Conservation (phyloP, 2,797 vertebrate species). For the Oreortyx pictus region DNA sequence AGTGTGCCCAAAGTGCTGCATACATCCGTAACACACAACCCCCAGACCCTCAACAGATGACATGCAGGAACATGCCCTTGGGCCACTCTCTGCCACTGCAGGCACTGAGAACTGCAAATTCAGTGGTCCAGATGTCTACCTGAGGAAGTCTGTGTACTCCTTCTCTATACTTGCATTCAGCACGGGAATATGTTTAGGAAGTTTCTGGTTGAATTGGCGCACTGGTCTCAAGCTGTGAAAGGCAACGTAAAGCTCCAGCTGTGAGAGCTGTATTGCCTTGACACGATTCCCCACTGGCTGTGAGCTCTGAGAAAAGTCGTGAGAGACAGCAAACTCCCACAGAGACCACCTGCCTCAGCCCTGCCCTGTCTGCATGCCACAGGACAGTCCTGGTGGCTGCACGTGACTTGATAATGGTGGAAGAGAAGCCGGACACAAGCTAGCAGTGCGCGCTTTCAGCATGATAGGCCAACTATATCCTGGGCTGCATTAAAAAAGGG, state of each 20-base stretch:
- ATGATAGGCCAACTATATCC: no score
- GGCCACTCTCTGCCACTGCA: not conserved
- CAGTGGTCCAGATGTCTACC: accelerated
- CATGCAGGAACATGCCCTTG: not conserved
- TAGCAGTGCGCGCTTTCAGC: no score
- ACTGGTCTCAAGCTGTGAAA: not conserved
- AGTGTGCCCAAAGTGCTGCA: no score
- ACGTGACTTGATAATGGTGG: not conserved
- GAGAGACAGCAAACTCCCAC: not conserved
- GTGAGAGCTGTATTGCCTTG: not conserved
- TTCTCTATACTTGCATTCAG: not conserved
- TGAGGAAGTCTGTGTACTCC: accelerated
- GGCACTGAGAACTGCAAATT: not conserved
- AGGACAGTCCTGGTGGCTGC: not conserved
- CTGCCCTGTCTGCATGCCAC: not conserved
- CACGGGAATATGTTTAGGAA: not conserved
- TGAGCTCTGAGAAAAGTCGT: not conserved
- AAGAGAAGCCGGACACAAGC: no score
- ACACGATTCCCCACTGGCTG: not conserved
- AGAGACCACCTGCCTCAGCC: not conserved
- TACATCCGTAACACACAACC: accelerated
- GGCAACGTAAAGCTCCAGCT: no score
- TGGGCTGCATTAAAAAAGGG: no score
- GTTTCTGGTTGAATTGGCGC: not conserved
- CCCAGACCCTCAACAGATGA: accelerated